These are phyloP conservation scores for Apoderus coryli DNA, from an alignment of 2,888 invertebrate genomes.

Conservation along the genomic window DNA sequence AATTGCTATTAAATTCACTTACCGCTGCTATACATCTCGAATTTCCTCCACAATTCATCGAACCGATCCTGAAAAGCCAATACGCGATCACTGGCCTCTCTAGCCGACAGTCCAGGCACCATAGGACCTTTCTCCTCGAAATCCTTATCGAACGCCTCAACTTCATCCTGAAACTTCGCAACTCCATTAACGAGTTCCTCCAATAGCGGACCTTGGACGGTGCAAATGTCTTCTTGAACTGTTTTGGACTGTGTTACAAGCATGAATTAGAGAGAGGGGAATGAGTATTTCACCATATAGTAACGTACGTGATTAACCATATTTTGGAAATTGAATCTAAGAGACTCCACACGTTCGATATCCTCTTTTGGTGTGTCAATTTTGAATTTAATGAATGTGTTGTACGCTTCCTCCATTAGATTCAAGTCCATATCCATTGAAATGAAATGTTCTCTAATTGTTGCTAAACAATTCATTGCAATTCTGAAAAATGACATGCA, in stretches of 20 bases:
- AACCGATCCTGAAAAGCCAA: slow-evolving; percentile 65
- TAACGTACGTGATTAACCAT: slow-evolving; percentile 52
- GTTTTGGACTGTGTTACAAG: slow-evolving; percentile 38
- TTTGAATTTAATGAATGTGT: slow-evolving; percentile 48
- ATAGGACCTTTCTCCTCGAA: slow-evolving; percentile 71
- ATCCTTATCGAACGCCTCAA: slow-evolving; percentile 53
- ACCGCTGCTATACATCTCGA: slow-evolving; percentile 60
- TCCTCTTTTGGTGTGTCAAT: slow-evolving; percentile 64
- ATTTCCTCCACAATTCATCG: slow-evolving; percentile 69
- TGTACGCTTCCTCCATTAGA: slow-evolving; percentile 68
- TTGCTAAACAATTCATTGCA: slow-evolving; percentile 65
- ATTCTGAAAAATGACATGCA: slow-evolving; percentile 33
- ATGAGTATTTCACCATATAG: no score
- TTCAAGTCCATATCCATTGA: slow-evolving; percentile 63
- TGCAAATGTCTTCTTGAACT: slow-evolving; percentile 54
- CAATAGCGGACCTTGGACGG: slow-evolving; percentile 63
- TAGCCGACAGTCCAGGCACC: slow-evolving; percentile 66
- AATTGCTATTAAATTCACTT: slow-evolving; percentile 40
- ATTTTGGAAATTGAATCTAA: slow-evolving; percentile 62
- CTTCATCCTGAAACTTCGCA: slow-evolving; percentile 45
- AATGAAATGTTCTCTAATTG: slow-evolving; percentile 64
- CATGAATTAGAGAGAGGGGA: no score
- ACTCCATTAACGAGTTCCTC: slow-evolving; percentile 59
- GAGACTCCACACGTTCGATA: slow-evolving; percentile 60
- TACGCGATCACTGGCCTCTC: slow-evolving; percentile 74